These are phyloP conservation scores for Passer domesticus DNA, from an alignment of 2,113 vertebrate species.

Conservation along the genomic window DNA sequence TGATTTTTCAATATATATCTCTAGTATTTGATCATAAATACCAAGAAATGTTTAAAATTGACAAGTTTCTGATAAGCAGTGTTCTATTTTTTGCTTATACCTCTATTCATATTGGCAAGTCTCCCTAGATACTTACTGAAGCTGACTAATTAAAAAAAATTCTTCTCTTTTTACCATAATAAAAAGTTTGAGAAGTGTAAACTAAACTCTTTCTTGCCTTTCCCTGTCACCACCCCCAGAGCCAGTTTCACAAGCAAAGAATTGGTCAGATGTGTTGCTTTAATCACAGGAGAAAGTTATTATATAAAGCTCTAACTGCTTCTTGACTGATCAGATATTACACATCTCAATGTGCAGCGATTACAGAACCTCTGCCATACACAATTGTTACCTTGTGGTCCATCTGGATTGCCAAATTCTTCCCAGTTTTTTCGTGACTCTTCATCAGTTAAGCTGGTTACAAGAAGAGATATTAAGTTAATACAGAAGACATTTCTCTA, in stretches of 20 bases:
- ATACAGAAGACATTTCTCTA: not conserved
- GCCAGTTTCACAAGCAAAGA: not conserved
- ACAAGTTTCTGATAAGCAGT: not conserved
- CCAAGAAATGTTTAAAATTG: not conserved
- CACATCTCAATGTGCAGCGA: not conserved
- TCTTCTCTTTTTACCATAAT: not conserved
- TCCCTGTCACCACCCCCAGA: not conserved
- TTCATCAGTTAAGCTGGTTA: conserved; percentile 91
- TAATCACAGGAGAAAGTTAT: not conserved
- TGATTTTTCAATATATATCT: not conserved
- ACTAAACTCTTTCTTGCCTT: not conserved
- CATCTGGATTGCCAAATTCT: conserved; percentile 94
- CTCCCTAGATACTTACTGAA: not conserved
- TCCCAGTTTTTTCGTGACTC: conserved; percentile 92
- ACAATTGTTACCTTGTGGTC: conserved; percentile 85
- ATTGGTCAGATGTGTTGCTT: not conserved
- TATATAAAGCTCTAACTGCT: not conserved
- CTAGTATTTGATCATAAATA: not conserved
- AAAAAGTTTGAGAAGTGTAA: not conserved
- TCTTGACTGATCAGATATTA: not conserved
- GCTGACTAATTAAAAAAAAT: not conserved
- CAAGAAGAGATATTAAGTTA: conserved; percentile 4
- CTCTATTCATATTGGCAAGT: not conserved
- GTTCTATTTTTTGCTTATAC: not conserved
- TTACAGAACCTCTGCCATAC: not conserved